Percentiles rank a stretch among this genome's conserved stretches.
Conservation (phyloP, 2,113 vertebrate genomes). For the Protobothrops flavoviridis region DNA sequence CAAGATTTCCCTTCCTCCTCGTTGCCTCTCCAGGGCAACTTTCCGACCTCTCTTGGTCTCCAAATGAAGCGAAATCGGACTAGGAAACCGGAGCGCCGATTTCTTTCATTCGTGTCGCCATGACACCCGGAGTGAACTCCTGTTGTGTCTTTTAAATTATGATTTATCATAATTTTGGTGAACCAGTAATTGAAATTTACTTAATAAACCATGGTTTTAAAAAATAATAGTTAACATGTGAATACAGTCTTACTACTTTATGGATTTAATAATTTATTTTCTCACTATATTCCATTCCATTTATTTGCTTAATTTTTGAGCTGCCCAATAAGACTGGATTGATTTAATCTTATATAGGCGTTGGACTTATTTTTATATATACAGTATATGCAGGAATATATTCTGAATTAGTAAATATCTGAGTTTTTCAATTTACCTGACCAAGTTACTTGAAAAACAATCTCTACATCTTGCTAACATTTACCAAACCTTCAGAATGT, state of each 20-base stretch:
- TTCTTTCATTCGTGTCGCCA: too few relatives aligned
- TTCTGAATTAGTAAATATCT: background rate
- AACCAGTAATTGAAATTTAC: background rate
- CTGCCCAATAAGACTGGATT: background rate
- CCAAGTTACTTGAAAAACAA: background rate
- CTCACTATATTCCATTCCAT: background rate
- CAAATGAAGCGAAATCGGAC: too few relatives aligned
- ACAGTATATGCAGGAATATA: too few relatives aligned
- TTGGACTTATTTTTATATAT: background rate
- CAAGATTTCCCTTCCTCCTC: too few relatives aligned
- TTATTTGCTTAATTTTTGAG: background rate
- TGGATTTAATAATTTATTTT: background rate
- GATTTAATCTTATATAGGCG: background rate
- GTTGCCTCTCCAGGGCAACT: too few relatives aligned
- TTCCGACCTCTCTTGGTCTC: too few relatives aligned
- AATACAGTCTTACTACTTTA: background rate
- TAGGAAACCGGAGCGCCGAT: too few relatives aligned
- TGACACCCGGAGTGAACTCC: too few relatives aligned
- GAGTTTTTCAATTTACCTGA: background rate
- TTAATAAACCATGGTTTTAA: background rate
- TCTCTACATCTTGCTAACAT: background rate
- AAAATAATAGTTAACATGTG: background rate
- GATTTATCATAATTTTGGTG: background rate
- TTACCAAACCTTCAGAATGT: background rate
- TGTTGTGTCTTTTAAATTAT: background rate